Evolutionary conservation across 2,113 vertebrate species (phyloP), one percentile per base, ranked within the genome.

Genomic region (Edolisoma coerulescens): DNA sequence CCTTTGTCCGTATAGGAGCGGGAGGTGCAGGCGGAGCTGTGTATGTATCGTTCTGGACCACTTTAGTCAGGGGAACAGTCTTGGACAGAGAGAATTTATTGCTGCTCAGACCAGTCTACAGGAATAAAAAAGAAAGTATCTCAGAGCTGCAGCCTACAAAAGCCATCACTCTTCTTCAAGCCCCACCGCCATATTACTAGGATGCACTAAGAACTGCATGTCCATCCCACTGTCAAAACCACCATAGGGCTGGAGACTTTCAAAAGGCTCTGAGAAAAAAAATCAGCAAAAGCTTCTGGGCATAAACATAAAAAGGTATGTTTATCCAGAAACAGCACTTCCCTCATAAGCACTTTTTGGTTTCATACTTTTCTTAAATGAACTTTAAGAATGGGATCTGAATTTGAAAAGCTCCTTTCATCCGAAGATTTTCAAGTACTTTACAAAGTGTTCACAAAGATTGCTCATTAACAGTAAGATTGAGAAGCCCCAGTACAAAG

Each of bases 1-100:
- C 94, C 95, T 98, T 98, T 18, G 98, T 97, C 74, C 98, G 96
- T 45, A 98, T 84, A 39, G 98, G 95, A 63, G 97, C 97, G 23
- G 98, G 93, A 14, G 98, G 97, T 59, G 98, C 95, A 30, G 98
- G 97, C 3, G 98, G 98, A 60, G 99, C 99, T 0, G 99, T 99
- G 96, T 99, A 99, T 0, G 99, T 96, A 89, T 99, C 99, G 2
- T 99, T 99, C 98, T 99, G 99, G 76, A 99, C 99, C 96, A 99
- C 99, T 97, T 99, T 99, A 84, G 99, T 99, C 91, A 99, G 98
- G 5, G 99, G 99, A 61, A 98, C 97, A 37, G 98, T 95, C 96
- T 98, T 98, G 33, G 98, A 98, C 94, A 99, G 87, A 54, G 99
- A 98, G 83, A 99, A 98, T 42, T 98, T 95, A 18, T 98, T 98